Evolutionary conservation across 2,113 vertebrate species (phyloP).

Genomic region (Phalacrocorax carbo): DNA sequence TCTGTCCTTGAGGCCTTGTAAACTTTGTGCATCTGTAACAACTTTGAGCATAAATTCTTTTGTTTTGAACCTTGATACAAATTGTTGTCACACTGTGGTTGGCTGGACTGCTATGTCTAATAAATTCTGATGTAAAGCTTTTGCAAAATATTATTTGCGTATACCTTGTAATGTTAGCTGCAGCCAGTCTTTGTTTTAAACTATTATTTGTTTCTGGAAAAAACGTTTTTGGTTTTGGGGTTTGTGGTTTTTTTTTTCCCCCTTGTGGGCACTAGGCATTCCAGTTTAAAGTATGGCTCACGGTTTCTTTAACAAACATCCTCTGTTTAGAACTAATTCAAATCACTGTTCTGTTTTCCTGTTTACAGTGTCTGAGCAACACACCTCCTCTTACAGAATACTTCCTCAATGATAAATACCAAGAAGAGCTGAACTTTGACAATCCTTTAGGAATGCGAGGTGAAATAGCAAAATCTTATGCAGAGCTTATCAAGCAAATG

Average conservation of each 20-base stretch:
- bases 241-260: no score
- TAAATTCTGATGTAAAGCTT: neutral
- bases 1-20: neutral
- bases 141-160: neutral
- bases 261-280: neutral
- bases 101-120: neutral
- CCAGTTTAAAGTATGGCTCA: neutral
- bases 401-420: slow-evolving; percentile 96
- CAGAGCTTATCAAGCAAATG: slow-evolving; percentile 95
- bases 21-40: neutral
- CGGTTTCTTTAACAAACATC: neutral
- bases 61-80: neutral
- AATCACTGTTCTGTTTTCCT: slow-evolving; percentile 5
- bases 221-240: neutral
- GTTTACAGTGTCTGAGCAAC: slow-evolving; percentile 94
- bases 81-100: neutral
- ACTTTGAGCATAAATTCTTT: neutral
- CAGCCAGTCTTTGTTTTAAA: neutral
- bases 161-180: neutral
- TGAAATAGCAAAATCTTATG: slow-evolving; percentile 95
- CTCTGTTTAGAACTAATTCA: neutral
- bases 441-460: slow-evolving; percentile 98
- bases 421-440: slow-evolving; percentile 95
- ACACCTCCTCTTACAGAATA: slow-evolving; percentile 94
- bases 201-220: neutral